These are phyloP conservation scores for Mixornis gularis DNA, from an alignment of 2,113 vertebrate genomes.

Conservation along the genomic window DNA sequence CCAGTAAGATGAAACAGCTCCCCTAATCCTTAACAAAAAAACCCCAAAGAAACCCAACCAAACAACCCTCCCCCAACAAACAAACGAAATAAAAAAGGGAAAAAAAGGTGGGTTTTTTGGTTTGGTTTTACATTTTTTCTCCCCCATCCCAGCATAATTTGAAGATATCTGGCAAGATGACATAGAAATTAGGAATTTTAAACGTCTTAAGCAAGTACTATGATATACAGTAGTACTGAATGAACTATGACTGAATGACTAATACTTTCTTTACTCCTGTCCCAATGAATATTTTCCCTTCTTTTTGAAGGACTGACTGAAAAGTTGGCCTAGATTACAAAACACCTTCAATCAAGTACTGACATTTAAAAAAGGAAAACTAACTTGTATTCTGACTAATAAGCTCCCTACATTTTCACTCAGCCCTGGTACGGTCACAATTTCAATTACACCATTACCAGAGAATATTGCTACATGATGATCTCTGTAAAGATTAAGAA, in stretches of 20 bases:
- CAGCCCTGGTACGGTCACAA: neutral
- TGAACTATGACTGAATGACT: neutral
- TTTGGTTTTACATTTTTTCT: too few species aligned
- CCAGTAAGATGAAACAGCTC: conserved; percentile 13
- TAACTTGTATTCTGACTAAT: conserved; percentile 8
- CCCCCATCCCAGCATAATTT: neutral
- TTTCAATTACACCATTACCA: conserved; percentile 2
- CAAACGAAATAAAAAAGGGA: too few species aligned
- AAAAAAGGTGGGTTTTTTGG: too few species aligned
- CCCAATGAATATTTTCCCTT: neutral
- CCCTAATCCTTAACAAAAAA: neutral
- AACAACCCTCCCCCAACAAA: too few species aligned
- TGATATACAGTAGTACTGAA: conserved; percentile 12
- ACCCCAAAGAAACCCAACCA: too few species aligned
- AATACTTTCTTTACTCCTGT: neutral
- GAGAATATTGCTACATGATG: neutral
- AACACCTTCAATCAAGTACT: conserved; percentile 43
- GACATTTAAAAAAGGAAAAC: conserved; percentile 14
- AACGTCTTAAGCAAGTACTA: conserved; percentile 21
- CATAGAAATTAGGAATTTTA: conserved; percentile 30
- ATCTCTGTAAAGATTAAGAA: neutral
- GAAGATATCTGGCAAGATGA: conserved; percentile 43
- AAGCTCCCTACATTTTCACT: neutral
- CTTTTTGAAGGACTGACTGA: neutral
- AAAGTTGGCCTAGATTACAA: neutral